Conservation (phyloP, 1,140 invertebrate genomes). For the Parasteatoda tepidariorum region DNA sequence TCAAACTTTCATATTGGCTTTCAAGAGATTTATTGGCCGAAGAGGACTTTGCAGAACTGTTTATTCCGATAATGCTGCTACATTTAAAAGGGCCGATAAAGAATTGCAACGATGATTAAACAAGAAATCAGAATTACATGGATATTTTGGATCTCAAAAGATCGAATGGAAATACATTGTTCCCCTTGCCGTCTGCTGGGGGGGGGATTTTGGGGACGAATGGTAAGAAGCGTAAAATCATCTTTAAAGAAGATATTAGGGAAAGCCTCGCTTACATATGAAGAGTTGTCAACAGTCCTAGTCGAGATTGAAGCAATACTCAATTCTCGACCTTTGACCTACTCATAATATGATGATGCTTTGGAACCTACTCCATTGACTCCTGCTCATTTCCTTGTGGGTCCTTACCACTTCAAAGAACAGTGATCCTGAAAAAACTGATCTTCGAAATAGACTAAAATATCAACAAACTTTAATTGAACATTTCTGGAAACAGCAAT, state of each 20-base stretch:
- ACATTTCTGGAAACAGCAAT: too few species aligned
- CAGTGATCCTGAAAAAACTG: too few species aligned
- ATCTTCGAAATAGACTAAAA: too few species aligned
- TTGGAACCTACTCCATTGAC: background rate
- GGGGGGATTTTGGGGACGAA: background rate
- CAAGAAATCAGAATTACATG: background rate
- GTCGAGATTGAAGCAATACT: too few species aligned
- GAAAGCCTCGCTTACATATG: background rate
- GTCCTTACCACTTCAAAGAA: too few species aligned
- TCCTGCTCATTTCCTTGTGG: background rate
- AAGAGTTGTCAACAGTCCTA: background rate
- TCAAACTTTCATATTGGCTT: background rate
- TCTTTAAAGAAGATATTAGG: background rate
- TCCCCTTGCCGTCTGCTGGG: too few species aligned
- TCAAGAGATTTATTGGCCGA: background rate
- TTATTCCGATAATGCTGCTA: background rate
- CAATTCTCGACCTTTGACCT: background rate
- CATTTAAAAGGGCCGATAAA: background rate
- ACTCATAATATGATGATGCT: background rate
- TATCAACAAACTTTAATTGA: too few species aligned
- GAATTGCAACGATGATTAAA: background rate
- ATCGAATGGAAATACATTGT: background rate
- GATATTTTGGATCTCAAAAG: background rate
- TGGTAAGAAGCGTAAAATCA: background rate
- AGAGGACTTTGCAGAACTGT: background rate